These are phyloP conservation scores for Nephila pilipes DNA, from an alignment of 1,140 invertebrate genomes.

Conservation along the genomic window DNA sequence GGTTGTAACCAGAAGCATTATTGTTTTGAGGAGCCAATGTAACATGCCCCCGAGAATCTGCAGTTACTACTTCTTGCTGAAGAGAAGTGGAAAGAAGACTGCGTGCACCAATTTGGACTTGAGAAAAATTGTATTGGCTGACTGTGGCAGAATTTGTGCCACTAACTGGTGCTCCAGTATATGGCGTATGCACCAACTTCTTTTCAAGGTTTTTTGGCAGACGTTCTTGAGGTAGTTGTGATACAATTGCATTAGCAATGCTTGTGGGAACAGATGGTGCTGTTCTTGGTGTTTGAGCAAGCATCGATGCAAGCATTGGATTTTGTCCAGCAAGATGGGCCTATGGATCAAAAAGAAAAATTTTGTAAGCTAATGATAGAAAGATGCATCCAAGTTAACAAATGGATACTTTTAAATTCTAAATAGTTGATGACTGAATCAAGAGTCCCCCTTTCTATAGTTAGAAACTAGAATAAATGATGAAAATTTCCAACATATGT, in stretches of 20 bases:
- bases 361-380: neutral
- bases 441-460: too few relatives aligned
- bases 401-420: too few relatives aligned
- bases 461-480: too few relatives aligned
- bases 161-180: conserved; percentile 62
- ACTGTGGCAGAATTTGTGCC: conserved; percentile 12
- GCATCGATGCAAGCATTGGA: conserved; percentile 80
- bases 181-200: conserved; percentile 78
- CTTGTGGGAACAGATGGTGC: conserved; percentile 78
- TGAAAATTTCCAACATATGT: too few relatives aligned
- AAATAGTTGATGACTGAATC: too few relatives aligned
- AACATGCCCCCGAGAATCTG: conserved; percentile 66
- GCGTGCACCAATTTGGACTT: conserved; percentile 4
- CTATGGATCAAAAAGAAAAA: neutral
- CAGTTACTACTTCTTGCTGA: conserved; percentile 76
- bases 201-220: conserved; percentile 79
- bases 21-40: conserved; percentile 50
- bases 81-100: conserved; percentile 21
- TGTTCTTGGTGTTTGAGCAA: conserved; percentile 78
- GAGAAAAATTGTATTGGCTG: conserved; percentile 33
- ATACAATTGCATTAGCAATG: conserved; percentile 78
- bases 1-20: conserved; percentile 15
- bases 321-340: conserved; percentile 78
- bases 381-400: neutral
- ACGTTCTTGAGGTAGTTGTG: conserved; percentile 79